Evolutionary conservation across 2,113 vertebrate species (phyloP), one percentile per base, ranked within the genome.

Genomic region (Echinops telfairi): DNA sequence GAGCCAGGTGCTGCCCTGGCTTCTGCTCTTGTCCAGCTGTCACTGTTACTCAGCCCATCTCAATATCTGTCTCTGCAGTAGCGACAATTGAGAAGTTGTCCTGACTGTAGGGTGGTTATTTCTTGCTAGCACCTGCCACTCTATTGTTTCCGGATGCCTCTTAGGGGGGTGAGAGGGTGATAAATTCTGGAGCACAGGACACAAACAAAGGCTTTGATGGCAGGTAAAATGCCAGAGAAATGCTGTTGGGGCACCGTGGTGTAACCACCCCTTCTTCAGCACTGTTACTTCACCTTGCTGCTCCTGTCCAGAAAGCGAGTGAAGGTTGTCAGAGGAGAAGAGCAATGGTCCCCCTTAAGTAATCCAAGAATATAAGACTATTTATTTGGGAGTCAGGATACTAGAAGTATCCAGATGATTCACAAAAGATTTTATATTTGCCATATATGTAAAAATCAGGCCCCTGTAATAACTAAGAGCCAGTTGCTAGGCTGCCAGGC

Each of bases 391-490:
- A 77, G 36, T 81, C 7, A 81, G 84, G 82, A 87, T 11, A 62
- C 4, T 2, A n/a, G 58, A 81, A 60, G 9, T 75, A 60, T 60
- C 19, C 20, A 70, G 58, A 80, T 87, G 31, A 23, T 53, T 95
- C 20, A 83, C 75, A 75, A 70, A 80, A 25, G 23, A 66, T 70
- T 84, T 93, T 83, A 47, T 73, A 88, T 91, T 83, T 38, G 47
- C 82, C 82, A 43, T 71, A 29, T 3, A 70, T 83, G 86, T 2
- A 10, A 73, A 92, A 93, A 83, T 73, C 12, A 36, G 33, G 62
- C 58, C 60, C 27, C 66, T 86, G 12, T 89, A 82, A 73, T 84
- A 77, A 66, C 76, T 92, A 86, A 92, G 82, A 94, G 22, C 62
- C 31, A 90, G 36, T 91, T 64, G 17, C 38, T 94, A 31, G 79